Base-by-base conservation (phyloP, 2,888 invertebrate genomes). In the Prosopocoilus inquinatus region DNA sequence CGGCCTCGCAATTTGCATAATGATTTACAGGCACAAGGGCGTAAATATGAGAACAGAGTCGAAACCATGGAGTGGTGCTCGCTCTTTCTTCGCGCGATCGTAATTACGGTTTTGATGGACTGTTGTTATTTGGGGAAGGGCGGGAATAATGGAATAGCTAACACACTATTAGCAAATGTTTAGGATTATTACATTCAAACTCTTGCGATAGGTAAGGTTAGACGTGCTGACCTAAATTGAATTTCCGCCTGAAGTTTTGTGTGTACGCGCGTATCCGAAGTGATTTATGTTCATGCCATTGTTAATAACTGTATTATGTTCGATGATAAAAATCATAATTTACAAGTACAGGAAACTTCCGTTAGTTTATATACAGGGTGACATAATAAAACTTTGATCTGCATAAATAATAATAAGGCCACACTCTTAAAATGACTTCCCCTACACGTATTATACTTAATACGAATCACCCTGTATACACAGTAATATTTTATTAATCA, bases 181-280 rank as follows among this genome's bases (percentile, higher is more conserved):
- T 43, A 13, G 47, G 28, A 46, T 38, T 38, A 28, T 28, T 38
- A 13, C 47, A 46, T 13, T 45, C 9, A 45, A 45, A 45, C 47
- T n/a, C 47, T 46, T 46, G 33, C 47, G 9, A 20, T 46, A 28
- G 20, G 47, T 46, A 46, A 46, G 47, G 47, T 46, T 46, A 46
- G 32, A 46, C 13, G 20, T 32, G 47, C 32, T 46, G 47, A 46
- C 47, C 47, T 32, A 46, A 20, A 46, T 46, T 32, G 20, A 20
- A 28, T 32, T 46, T 46, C 47, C 47, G 16, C 28, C 12, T 11
- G 47, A 28, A 46, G 33, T 46, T 46, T 46, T 9, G 39, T 39
- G 15, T 20, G 43, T 43, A n/a, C 43, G 47, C n/a, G 32, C 12
- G 9, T 46, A 38, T 38, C 12, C 7, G 5, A 38, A 38, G 7